Percentiles rank a stretch among this genome's conserved stretches.
phyloP scores from a whole-genome alignment of 2,113 vertebrate species.

The Microtus montanus region DNA sequence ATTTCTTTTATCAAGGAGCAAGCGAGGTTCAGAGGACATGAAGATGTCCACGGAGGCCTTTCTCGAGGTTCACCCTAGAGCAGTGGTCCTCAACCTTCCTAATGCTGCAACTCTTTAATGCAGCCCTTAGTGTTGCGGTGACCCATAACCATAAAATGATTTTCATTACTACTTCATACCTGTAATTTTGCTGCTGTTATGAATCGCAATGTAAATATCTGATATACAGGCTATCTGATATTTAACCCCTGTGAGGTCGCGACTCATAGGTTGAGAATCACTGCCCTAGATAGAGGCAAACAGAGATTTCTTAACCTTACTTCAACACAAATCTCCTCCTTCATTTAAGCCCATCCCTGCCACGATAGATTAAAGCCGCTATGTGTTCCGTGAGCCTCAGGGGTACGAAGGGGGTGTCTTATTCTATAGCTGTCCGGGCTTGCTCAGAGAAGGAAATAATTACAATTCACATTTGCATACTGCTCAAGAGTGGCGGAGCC shows the following conservation, averaged over 20 bases:
- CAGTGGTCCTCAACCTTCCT: background rate
- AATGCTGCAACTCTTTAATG: background rate
- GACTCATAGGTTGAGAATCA: background rate
- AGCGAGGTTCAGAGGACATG: background rate
- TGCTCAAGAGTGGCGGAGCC: background rate
- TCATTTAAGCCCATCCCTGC: background rate
- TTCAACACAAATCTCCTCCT: background rate
- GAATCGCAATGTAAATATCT: background rate
- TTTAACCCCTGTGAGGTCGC: background rate
- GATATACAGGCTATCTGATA: background rate
- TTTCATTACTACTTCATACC: background rate
- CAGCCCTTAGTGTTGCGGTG: accelerated
- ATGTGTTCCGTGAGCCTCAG: background rate
- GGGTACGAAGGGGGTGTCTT: background rate
- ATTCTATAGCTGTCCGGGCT: background rate
- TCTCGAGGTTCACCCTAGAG: background rate
- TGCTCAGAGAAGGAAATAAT: background rate
- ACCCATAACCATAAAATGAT: background rate
- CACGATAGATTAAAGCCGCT: background rate
- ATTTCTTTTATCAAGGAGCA: slow-evolving; percentile 28
- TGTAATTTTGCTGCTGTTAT: background rate
- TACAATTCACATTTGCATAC: background rate
- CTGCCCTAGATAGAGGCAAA: background rate
- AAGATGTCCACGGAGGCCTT: background rate
- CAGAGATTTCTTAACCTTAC: background rate